Conservation (phyloP, 2,113 vertebrate genomes). For the Pleuronectes platessa region DNA sequence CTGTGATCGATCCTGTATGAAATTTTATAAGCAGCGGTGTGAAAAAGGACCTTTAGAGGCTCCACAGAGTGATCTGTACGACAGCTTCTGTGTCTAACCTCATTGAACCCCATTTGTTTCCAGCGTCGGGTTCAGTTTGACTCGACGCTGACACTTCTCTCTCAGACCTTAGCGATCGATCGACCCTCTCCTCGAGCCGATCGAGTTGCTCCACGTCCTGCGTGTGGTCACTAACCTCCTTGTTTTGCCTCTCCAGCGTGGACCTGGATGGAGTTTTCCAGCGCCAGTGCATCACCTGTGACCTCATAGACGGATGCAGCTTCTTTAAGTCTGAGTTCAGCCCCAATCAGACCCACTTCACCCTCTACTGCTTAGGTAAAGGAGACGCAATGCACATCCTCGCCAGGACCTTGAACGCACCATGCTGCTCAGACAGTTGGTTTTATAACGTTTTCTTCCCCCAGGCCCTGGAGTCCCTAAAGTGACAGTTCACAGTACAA, state of each 20-base stretch:
- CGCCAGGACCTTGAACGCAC: neutral
- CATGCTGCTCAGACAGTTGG: slow-evolving; percentile 9
- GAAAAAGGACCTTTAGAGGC: slow-evolving; percentile 27
- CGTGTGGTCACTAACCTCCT: slow-evolving; percentile 25
- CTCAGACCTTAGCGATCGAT: slow-evolving; percentile 16
- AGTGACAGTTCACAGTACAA: slow-evolving; percentile 81
- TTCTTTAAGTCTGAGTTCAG: slow-evolving; percentile 84
- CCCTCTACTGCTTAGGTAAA: slow-evolving; percentile 84
- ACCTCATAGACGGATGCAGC: slow-evolving; percentile 81
- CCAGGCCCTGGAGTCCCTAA: slow-evolving; percentile 85
- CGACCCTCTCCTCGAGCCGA: slow-evolving; percentile 18
- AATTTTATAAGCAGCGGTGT: slow-evolving; percentile 33
- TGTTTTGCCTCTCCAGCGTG: slow-evolving; percentile 70
- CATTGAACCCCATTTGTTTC: slow-evolving; percentile 47
- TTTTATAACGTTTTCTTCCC: slow-evolving; percentile 33
- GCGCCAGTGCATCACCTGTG: slow-evolving; percentile 84
- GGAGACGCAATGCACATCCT: neutral
- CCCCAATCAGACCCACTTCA: slow-evolving; percentile 81
- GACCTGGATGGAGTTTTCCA: slow-evolving; percentile 81
- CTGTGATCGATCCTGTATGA: slow-evolving; percentile 43
- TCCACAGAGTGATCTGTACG: slow-evolving; percentile 24
- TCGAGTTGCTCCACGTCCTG: neutral
- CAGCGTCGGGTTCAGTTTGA: slow-evolving; percentile 40
- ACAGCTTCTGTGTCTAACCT: slow-evolving; percentile 37
- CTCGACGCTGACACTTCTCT: slow-evolving; percentile 20